A percentile compares a stretch with the other conserved stretches of the same genome.
Evolutionary conservation across 2,888 invertebrate genomes (phyloP).

Genomic region (Trichacis sp.): DNA sequence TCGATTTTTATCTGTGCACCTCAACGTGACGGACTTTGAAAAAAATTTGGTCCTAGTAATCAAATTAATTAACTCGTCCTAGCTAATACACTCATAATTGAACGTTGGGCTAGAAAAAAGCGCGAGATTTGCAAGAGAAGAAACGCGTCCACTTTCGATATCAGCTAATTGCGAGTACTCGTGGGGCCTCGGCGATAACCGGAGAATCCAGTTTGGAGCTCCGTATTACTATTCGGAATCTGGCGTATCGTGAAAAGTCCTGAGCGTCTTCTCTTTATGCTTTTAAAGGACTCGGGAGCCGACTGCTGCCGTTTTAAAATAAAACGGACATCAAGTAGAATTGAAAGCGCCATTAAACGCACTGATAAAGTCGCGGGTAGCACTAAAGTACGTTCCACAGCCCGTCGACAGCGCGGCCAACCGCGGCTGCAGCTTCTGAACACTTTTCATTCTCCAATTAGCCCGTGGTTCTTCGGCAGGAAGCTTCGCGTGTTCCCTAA

Average conservation of each 20-base stretch:
- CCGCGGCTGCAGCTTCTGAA: background rate
- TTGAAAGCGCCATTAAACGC: constrained; percentile 46
- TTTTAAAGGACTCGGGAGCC: constrained; percentile 23
- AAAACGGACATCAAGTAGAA: constrained; percentile 34
- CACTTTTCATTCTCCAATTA: constrained; percentile 9
- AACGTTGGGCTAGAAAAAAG: background rate
- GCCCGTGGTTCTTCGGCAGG: background rate
- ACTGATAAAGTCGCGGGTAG: constrained; percentile 41
- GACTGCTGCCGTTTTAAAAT: constrained; percentile 29
- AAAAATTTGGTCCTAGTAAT: too few species aligned
- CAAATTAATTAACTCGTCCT: background rate
- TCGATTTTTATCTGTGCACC: too few species aligned
- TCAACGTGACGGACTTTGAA: too few species aligned
- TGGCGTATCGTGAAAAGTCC: constrained; percentile 21
- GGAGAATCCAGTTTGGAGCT: constrained; percentile 34
- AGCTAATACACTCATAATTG: constrained; percentile 5
- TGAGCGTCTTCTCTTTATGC: constrained; percentile 23
- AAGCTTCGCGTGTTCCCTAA: background rate
- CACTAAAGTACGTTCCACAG: constrained; percentile 30
- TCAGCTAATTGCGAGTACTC: constrained; percentile 30
- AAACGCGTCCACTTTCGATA: constrained; percentile 26
- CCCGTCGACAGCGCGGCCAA: constrained; percentile 10
- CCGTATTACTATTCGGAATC: constrained; percentile 29
- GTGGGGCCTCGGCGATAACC: constrained; percentile 26
- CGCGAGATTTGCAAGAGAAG: constrained; percentile 21